Conservation (phyloP, 2,888 invertebrate genomes). For the Lydus trimaculatus region DNA sequence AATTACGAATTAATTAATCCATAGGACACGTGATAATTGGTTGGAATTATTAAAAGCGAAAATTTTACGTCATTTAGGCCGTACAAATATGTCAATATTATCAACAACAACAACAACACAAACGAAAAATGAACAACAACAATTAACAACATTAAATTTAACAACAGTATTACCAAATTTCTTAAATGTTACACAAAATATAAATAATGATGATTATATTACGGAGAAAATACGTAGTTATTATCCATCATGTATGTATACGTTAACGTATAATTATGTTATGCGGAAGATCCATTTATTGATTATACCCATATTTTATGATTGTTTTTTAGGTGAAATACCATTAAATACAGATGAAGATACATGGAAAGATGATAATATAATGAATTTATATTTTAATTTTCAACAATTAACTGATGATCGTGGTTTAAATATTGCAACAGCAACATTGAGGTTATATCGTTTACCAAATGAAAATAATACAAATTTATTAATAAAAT, state of each 20-base stretch:
- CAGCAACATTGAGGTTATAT: slow-evolving; percentile 64
- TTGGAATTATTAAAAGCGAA: slow-evolving; percentile 47
- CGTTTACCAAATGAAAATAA: slow-evolving; percentile 60
- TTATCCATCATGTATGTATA: slow-evolving; percentile 56
- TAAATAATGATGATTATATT: slow-evolving; percentile 46
- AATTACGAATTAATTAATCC: background rate
- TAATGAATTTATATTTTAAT: slow-evolving; percentile 67
- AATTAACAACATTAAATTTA: slow-evolving; percentile 35
- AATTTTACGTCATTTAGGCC: slow-evolving; percentile 40
- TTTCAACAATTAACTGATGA: slow-evolving; percentile 59
- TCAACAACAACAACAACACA: slow-evolving; percentile 1
- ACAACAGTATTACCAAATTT: slow-evolving; percentile 41
- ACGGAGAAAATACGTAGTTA: slow-evolving; percentile 55
- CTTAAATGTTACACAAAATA: slow-evolving; percentile 38
- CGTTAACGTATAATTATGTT: background rate
- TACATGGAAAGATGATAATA: slow-evolving; percentile 63
- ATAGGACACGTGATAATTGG: slow-evolving; percentile 45
- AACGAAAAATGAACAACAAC: background rate
- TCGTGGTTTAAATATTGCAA: slow-evolving; percentile 62
- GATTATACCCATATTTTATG: background rate
- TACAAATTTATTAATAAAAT: slow-evolving; percentile 42
- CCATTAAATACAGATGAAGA: slow-evolving; percentile 66
- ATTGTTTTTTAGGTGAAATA: slow-evolving; percentile 60
- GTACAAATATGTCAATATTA: slow-evolving; percentile 23
- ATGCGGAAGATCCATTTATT: background rate